Evolutionary conservation across 2,888 invertebrate genomes (phyloP).

Genomic region (Orchestes rusci): DNA sequence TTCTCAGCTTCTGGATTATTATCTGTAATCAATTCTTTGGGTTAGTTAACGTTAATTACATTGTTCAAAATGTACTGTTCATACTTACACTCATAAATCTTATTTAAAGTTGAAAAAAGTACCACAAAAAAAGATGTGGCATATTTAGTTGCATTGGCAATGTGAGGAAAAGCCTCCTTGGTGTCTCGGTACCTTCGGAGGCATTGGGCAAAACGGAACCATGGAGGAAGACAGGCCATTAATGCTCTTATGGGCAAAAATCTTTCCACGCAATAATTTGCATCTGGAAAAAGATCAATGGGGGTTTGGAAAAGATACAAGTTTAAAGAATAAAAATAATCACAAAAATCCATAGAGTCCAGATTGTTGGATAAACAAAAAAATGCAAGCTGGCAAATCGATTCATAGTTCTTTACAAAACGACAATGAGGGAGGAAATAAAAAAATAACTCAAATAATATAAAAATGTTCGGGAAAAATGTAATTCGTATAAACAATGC

Average conservation of each 20-base stretch:
- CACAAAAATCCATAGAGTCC: too few relatives aligned
- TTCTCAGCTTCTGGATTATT: constrained; percentile 39
- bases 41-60: neutral
- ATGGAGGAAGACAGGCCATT: constrained; percentile 89
- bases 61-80: neutral
- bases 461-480: too few relatives aligned
- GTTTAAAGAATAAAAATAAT: too few relatives aligned
- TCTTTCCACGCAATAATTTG: constrained; percentile 61
- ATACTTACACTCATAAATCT: constrained; percentile 54
- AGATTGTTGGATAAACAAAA: too few relatives aligned
- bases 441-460: too few relatives aligned
- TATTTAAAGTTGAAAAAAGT: constrained; percentile 68
- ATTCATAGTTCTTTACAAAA: too few relatives aligned
- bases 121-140: constrained; percentile 95
- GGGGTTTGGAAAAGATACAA: too few relatives aligned
- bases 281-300: constrained; percentile 35
- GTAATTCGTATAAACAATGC: too few relatives aligned
- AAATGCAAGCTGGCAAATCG: too few relatives aligned
- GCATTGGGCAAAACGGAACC: constrained; percentile 97
- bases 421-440: too few relatives aligned
- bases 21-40: too few relatives aligned
- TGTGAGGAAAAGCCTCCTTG: constrained; percentile 87
- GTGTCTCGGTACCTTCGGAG: constrained; percentile 92
- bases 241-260: constrained; percentile 73
- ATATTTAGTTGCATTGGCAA: constrained; percentile 97